Evolutionary conservation across 2,113 vertebrate genomes (phyloP).

Genomic region (Pachycephala philippinensis): DNA sequence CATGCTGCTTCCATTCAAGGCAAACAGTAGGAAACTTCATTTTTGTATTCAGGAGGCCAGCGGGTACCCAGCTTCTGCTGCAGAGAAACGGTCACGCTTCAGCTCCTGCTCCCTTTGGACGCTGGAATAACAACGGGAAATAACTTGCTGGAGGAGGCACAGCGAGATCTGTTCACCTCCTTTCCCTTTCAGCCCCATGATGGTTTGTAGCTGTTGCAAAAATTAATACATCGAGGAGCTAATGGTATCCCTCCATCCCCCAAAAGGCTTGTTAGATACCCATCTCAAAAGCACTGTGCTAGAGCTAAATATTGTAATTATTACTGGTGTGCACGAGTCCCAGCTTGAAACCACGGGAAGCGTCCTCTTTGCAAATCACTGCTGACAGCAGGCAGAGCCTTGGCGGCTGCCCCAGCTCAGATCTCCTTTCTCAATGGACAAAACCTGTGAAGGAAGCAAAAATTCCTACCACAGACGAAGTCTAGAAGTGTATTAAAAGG

Average conservation of each 20-base stretch:
- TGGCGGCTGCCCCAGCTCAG: neutral
- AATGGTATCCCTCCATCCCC: neutral
- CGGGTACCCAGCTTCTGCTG: neutral
- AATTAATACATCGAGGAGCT: neutral
- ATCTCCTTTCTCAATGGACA: neutral
- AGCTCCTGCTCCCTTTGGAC: neutral
- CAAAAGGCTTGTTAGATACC: neutral
- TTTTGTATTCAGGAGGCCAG: slow-evolving; percentile 26
- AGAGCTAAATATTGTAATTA: slow-evolving; percentile 23
- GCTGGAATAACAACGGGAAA: neutral
- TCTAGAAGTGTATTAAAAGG: neutral
- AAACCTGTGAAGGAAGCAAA: neutral
- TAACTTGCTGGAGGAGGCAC: neutral
- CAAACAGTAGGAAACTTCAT: slow-evolving; percentile 18
- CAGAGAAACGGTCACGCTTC: neutral
- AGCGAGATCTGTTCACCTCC: neutral
- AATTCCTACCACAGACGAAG: neutral
- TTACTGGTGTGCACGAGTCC: neutral
- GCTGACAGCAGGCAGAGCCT: slow-evolving; percentile 2
- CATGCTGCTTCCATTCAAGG: slow-evolving; percentile 52
- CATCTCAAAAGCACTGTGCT: neutral
- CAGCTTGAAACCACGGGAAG: slow-evolving; percentile 16
- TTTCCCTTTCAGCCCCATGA: neutral
- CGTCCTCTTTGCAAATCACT: slow-evolving; percentile 15
- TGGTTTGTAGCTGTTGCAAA: neutral